These are phyloP conservation scores for Folsomia manolachei DNA, from an alignment of 2,888 invertebrate genomes.

Conservation along the genomic window DNA sequence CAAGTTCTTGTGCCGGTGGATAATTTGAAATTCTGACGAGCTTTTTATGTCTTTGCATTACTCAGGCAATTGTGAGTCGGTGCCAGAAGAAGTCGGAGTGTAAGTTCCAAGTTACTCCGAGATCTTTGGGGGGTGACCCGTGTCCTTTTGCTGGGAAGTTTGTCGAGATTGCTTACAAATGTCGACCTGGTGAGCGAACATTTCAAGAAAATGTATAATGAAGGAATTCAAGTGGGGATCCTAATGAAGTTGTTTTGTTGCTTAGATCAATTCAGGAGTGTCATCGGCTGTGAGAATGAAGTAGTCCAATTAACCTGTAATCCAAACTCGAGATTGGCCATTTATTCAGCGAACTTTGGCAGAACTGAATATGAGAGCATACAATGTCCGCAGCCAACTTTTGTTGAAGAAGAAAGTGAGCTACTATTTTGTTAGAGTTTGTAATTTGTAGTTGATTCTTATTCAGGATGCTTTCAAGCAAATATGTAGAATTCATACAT, in stretches of 20 bases:
- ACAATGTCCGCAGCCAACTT: slow-evolving; percentile 79
- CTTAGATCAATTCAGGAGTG: slow-evolving; percentile 89
- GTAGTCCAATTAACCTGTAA: slow-evolving; percentile 82
- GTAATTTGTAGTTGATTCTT: no score
- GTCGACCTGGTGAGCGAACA: slow-evolving; percentile 83
- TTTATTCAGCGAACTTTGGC: slow-evolving; percentile 90
- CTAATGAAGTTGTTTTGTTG: slow-evolving; percentile 48
- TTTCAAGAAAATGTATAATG: background rate
- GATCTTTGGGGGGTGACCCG: slow-evolving; percentile 78
- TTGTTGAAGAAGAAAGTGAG: slow-evolving; percentile 77
- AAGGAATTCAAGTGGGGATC: background rate
- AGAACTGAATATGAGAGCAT: slow-evolving; percentile 82
- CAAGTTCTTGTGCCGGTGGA: background rate
- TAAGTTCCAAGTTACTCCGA: slow-evolving; percentile 83
- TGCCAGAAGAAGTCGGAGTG: slow-evolving; percentile 92
- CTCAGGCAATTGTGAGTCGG: slow-evolving; percentile 85
- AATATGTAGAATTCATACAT: no score
- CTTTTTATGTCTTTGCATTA: slow-evolving; percentile 62
- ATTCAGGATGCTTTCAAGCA: no score
- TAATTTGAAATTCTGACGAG: slow-evolving; percentile 5
- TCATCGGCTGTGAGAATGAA: slow-evolving; percentile 90
- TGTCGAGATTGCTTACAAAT: slow-evolving; percentile 93
- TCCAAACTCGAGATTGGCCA: slow-evolving; percentile 80
- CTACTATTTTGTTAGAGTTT: no score
- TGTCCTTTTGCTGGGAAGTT: slow-evolving; percentile 88